Evolutionary conservation across 2,113 vertebrate genomes (phyloP), one percentile per base, ranked within the genome.

Genomic region (Alligator mississippiensis): DNA sequence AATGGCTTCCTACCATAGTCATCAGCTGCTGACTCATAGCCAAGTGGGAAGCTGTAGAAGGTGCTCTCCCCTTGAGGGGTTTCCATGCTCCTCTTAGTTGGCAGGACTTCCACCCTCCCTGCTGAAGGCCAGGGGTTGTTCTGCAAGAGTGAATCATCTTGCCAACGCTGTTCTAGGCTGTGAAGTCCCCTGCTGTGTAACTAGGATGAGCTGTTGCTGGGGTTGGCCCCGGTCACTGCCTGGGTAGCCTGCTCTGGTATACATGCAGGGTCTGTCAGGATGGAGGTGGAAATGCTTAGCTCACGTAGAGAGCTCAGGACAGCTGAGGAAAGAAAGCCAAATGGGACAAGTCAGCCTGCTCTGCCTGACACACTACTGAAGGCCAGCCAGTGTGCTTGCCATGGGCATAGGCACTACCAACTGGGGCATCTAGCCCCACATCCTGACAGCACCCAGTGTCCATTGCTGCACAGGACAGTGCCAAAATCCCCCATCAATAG

Each of bases 251-350:
- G 99, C 96, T 99, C 99, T 0, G 99, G 98, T 68, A 99, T 89
- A 2, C 98, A 92, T 34, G 97, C 97, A 1, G 99, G 99, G 92
- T 99, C 98, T 1, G 98, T 98, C 88, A 99, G 97, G 96, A 99
- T 99, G 89, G 99, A 98, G 1, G 99, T 99, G 82, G 98, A 99
- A 54, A 98, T 98, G 91, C 99, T 99, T 95, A 99, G 98, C 94
- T 99, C 98, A 80, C 99, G 99, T 55, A 99, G 98, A 83, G 99
- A 99, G 95, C 98, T 99, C 95, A 99, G 96, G 84, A 99, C 98
- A 84, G 99, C 99, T 99, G 97, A 1, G 28, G 87, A 75, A 30
- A 94, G 24, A 91, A 58, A 83, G 68, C 47, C 0, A 27, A 59
- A 1, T 0, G 28, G 60, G 66, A 62, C 3, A 1, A 3, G 19